Conservation (phyloP, 1,140 invertebrate genomes). For the Steinernema feltiae region DNA sequence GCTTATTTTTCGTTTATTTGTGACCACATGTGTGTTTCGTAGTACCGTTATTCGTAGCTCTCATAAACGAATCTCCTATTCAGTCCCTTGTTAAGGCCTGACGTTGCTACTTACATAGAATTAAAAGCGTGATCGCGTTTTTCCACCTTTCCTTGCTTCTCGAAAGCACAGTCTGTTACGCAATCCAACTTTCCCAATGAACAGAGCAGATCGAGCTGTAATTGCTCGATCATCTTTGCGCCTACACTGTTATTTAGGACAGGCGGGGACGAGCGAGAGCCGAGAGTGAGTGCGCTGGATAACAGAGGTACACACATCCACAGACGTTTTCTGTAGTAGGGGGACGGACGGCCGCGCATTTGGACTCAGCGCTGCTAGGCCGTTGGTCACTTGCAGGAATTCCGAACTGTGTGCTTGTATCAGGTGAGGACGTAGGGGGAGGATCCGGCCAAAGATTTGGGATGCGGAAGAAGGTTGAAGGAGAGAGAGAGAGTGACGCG, state of each 20-base stretch:
- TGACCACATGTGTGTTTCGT: not conserved
- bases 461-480: not conserved
- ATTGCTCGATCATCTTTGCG: not conserved
- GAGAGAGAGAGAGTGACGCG: not conserved
- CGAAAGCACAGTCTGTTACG: not conserved
- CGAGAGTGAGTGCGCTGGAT: not conserved
- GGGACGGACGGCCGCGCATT: not conserved
- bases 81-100: no score
- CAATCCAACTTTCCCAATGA: not conserved
- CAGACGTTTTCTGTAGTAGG: not conserved
- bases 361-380: not conserved
- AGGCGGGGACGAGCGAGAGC: not conserved
- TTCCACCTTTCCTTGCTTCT: no score
- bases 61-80: no score
- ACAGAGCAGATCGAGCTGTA: not conserved
- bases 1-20: not conserved
- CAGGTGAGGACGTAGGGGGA: not conserved
- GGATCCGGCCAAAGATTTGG: not conserved
- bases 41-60: not conserved
- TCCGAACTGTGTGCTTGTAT: not conserved
- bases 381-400: not conserved
- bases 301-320: not conserved
- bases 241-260: not conserved
- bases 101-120: no score
- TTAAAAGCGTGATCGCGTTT: not conserved